Evolutionary conservation across 2,888 invertebrate genomes (phyloP), one percentile per base, ranked within the genome.

Genomic region (Hirtodrosophila alboralis): DNA sequence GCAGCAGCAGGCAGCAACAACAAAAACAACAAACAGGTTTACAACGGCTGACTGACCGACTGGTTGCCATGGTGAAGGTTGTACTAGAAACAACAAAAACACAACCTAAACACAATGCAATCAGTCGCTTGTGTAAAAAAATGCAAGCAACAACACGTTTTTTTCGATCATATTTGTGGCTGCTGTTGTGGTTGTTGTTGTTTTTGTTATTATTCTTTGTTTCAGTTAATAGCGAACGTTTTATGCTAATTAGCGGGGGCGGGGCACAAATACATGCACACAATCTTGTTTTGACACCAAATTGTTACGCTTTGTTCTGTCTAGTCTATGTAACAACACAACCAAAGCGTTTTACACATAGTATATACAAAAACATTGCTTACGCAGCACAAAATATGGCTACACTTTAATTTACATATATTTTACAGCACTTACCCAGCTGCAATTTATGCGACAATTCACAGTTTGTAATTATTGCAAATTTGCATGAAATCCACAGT

Each of bases 31-130:
- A 66, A 86, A 81, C 80, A 53, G 80, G 80, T 81, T 81, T 80
- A 31, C 69, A 66, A 64, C 70, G 70, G 60, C 80, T 81, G 85
- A 77, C 84, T 67, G 74, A 51, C 71, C 75, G 58, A 75, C 51
- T 83, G 60, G 69, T 68, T 75, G 61, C 59, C 75, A 75, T 70
- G 74, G 80, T 85, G 85, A 84, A 86, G 84, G 87, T 86, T 71
- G 59, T 68, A 61, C 38, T 59, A 56, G 49, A 58, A 56, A 59
- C 62, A 70, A 44, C 30, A 58, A 48, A 27, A 51, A 57, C 31
- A 57, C 31, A 66, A 56, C 34, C 5, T 5, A 18, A 18, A 57
- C 37, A 57, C 37, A 68, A 64, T 63, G 70, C 71, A 69, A 69
- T 44, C 58, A 73, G 43, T 69, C 58, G 59, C 10, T 44, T 49